These are phyloP conservation scores for Chunga burmeisteri DNA, from an alignment of 2,113 vertebrate genomes.

Conservation along the genomic window DNA sequence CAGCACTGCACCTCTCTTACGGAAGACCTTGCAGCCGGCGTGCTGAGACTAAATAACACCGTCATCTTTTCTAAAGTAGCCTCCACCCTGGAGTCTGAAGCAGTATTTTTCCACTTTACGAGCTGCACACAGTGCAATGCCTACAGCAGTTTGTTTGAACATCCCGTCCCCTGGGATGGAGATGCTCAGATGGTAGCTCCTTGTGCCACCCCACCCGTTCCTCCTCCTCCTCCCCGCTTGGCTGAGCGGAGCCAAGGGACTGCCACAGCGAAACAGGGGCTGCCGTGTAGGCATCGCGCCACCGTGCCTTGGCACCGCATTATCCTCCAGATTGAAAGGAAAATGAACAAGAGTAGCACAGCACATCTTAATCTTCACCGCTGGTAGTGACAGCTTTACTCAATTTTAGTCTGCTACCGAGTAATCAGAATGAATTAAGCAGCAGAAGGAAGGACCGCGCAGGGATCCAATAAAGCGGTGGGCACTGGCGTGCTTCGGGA, in stretches of 20 bases:
- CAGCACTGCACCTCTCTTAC: background rate
- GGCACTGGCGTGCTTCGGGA: background rate
- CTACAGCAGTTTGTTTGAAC: background rate
- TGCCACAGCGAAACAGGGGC: accelerated
- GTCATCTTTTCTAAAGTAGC: background rate
- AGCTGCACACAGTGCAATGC: background rate
- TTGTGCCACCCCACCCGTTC: background rate
- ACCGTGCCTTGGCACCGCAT: background rate
- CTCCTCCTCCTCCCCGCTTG: accelerated
- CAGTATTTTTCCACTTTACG: conserved; percentile 15
- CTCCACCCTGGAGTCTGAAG: conserved; percentile 18
- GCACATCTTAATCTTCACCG: conserved; percentile 7
- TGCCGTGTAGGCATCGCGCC: background rate
- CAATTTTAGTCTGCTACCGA: conserved; percentile 19
- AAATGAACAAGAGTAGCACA: background rate
- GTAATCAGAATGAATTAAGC: conserved; percentile 35
- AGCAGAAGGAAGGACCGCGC: background rate
- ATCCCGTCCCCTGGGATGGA: background rate
- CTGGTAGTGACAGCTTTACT: conserved; percentile 32
- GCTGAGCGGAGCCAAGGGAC: background rate
- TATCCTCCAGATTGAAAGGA: background rate
- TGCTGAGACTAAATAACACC: background rate
- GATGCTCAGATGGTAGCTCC: background rate
- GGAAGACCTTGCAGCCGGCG: background rate
- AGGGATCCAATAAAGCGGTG: background rate